phyloP scores from a whole-genome alignment of 1,140 invertebrate genomes.

The Bradysia coprophila region DNA sequence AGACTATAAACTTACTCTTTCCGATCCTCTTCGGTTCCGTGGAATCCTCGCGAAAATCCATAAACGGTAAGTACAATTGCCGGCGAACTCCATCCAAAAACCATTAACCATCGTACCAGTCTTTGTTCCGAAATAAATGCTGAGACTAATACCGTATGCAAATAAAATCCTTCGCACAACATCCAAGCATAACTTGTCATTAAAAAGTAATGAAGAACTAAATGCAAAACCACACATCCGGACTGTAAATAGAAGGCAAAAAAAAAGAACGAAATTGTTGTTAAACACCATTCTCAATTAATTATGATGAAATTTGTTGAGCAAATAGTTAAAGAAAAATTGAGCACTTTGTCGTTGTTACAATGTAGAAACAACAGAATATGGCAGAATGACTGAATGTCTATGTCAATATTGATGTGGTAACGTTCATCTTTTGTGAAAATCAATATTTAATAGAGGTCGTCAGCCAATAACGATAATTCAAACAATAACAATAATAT shows the following conservation, averaged over 20 bases:
- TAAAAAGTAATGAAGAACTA: constrained; percentile 73
- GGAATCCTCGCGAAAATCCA: constrained; percentile 33
- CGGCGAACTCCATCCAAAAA: constrained; percentile 70
- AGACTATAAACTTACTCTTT: constrained; percentile 40
- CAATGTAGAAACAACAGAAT: too few species aligned
- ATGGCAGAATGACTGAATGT: too few species aligned
- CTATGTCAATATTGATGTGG: too few species aligned
- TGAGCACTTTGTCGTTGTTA: too few species aligned
- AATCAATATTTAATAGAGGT: too few species aligned
- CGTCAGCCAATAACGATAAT: too few species aligned
- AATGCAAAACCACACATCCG: constrained; percentile 66
- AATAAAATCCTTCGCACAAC: constrained; percentile 82
- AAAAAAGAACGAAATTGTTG: constrained; percentile 3
- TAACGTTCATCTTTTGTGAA: too few species aligned
- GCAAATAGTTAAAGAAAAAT: too few species aligned
- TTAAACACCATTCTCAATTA: neutral
- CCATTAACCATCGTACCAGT: constrained; percentile 63
- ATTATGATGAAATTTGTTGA: too few species aligned
- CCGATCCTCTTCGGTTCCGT: constrained; percentile 28
- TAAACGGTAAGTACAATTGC: constrained; percentile 49
- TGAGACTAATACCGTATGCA: constrained; percentile 79
- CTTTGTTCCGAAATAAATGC: constrained; percentile 77
- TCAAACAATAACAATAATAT: too few species aligned
- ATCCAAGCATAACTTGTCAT: constrained; percentile 92
- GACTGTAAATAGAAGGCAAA: constrained; percentile 29